Evolutionary conservation across 1,140 invertebrate genomes (phyloP).

Genomic region (Campoletis sonorensis): DNA sequence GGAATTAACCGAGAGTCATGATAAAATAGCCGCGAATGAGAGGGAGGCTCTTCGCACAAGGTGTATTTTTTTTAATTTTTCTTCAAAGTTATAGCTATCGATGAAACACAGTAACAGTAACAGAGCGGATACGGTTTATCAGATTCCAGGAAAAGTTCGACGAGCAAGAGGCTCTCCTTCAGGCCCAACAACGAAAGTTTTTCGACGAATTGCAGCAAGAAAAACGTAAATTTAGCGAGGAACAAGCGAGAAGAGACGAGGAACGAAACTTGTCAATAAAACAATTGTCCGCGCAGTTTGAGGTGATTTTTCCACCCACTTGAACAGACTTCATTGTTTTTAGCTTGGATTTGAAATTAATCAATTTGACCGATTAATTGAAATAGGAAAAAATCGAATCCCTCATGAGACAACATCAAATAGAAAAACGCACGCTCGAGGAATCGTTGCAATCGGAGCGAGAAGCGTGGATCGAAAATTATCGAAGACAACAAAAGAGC

Average conservation of each 20-base stretch:
- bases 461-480: slow-evolving; percentile 77
- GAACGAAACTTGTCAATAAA: slow-evolving; percentile 62
- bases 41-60: slow-evolving; percentile 75
- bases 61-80: too few relatives aligned
- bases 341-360: not conserved
- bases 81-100: too few relatives aligned
- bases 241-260: slow-evolving; percentile 58
- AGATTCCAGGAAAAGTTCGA: slow-evolving; percentile 69
- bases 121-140: not conserved
- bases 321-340: not conserved
- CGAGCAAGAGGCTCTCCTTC: slow-evolving; percentile 65
- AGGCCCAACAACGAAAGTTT: slow-evolving; percentile 61
- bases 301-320: slow-evolving; percentile 56
- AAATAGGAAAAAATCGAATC: slow-evolving; percentile 65
- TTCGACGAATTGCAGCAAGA: slow-evolving; percentile 66
- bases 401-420: slow-evolving; percentile 73
- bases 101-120: too few relatives aligned
- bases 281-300: slow-evolving; percentile 58
- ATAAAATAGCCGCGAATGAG: slow-evolving; percentile 70
- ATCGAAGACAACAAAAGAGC: slow-evolving; percentile 78
- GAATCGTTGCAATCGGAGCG: slow-evolving; percentile 78
- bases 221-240: slow-evolving; percentile 62
- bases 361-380: too few relatives aligned
- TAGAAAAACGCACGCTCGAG: slow-evolving; percentile 77
- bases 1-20: slow-evolving; percentile 74